phyloP scores from a whole-genome alignment of 2,113 vertebrate genomes.

The Sylvia atricapilla region DNA sequence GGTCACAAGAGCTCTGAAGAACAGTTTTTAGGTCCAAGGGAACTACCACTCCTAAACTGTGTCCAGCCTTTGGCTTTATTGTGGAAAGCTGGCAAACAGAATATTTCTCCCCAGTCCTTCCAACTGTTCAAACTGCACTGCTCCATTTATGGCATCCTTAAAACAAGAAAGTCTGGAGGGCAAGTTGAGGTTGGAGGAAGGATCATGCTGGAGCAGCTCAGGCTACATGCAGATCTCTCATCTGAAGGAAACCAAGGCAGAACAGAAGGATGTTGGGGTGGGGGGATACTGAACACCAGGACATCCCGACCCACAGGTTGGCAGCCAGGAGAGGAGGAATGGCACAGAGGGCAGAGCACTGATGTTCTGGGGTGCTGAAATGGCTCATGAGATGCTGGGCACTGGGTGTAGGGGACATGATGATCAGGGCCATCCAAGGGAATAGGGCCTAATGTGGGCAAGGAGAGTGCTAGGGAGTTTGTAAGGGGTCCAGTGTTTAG shows the following conservation, averaged over 20 bases:
- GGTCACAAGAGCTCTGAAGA: background rate
- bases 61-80: background rate
- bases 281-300: rapidly evolving
- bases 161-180: background rate
- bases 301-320: background rate
- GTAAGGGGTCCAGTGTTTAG: background rate
- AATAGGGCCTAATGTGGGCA: background rate
- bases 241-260: background rate
- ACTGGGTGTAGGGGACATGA: background rate
- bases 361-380: background rate
- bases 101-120: background rate
- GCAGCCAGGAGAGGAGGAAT: background rate
- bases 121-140: background rate
- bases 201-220: background rate
- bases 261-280: background rate
- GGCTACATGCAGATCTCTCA: background rate
- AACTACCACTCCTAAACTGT: background rate
- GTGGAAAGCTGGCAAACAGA: background rate
- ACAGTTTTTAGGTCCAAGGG: background rate
- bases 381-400: background rate
- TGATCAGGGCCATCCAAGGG: background rate
- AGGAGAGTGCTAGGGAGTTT: background rate
- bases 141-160: background rate
- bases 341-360: background rate
- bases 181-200: background rate